Evolutionary conservation across 1,140 invertebrate genomes (phyloP).

Genomic region (Gonioctena quinquepunctata): DNA sequence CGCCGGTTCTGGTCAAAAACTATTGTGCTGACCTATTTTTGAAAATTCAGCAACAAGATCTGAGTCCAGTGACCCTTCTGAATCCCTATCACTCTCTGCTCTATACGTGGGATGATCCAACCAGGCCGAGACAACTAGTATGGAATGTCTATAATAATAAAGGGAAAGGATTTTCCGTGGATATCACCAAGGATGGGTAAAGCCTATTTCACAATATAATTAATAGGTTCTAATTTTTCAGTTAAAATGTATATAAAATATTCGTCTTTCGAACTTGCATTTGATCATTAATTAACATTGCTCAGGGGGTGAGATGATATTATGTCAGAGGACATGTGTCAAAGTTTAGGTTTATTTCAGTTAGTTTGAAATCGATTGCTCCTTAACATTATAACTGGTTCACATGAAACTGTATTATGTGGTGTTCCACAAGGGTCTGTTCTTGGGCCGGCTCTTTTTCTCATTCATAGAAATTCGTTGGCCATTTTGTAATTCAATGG

Average conservation of each 20-base stretch:
- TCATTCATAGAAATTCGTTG: no score
- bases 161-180: conserved; percentile 69
- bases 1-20: conserved; percentile 79
- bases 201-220: conserved; percentile 13
- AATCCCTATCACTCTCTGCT: conserved; percentile 78
- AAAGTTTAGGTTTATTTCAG: no score
- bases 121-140: conserved; percentile 68
- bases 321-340: no score
- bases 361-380: no score
- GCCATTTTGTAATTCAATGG: no score
- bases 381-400: no score
- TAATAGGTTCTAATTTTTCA: background rate
- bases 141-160: conserved; percentile 87
- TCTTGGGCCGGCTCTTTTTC: no score
- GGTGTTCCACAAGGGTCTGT: no score
- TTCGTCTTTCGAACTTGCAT: background rate
- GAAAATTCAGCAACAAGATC: conserved; percentile 76
- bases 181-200: conserved; percentile 71
- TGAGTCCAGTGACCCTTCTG: conserved; percentile 73
- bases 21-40: conserved; percentile 80
- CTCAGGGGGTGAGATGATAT: no score
- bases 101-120: conserved; percentile 87
- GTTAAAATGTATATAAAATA: background rate
- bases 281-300: no score
- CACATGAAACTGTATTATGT: no score